Conservation (phyloP, 2,113 vertebrate genomes). For the Petroica traversi region DNA sequence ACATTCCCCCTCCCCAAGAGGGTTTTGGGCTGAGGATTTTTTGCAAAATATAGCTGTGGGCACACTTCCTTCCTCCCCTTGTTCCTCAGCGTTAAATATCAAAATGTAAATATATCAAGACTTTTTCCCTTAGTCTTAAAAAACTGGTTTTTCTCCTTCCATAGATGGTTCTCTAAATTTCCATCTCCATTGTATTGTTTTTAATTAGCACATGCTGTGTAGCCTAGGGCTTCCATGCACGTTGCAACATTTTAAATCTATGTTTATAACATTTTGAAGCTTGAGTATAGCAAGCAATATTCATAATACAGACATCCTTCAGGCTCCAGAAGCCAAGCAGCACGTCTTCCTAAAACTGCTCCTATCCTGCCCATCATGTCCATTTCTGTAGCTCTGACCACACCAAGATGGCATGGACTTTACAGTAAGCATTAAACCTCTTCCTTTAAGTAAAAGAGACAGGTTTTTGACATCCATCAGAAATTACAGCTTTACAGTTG, state of each 20-base stretch:
- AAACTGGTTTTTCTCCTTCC: not conserved
- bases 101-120: not conserved
- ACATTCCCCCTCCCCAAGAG: not conserved
- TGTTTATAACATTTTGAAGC: not conserved
- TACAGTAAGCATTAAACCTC: not conserved
- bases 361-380: not conserved
- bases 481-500: not conserved
- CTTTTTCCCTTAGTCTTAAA: not conserved
- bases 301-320: not conserved
- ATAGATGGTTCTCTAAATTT: not conserved
- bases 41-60: not conserved
- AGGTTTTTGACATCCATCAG: not conserved
- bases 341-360: not conserved
- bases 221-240: constrained; percentile 13
- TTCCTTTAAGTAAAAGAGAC: not conserved
- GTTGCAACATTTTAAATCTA: not conserved
- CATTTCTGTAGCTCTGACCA: not conserved
- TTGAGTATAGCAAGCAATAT: not conserved
- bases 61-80: not conserved
- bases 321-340: not conserved
- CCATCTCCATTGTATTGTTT: not conserved
- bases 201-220: not conserved
- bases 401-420: not conserved
- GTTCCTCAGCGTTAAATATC: not conserved
- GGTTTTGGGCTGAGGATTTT: not conserved